Base-by-base conservation (phyloP, 2,797 vertebrate species). In the Ctenochaetus hawaiiensis region DNA sequence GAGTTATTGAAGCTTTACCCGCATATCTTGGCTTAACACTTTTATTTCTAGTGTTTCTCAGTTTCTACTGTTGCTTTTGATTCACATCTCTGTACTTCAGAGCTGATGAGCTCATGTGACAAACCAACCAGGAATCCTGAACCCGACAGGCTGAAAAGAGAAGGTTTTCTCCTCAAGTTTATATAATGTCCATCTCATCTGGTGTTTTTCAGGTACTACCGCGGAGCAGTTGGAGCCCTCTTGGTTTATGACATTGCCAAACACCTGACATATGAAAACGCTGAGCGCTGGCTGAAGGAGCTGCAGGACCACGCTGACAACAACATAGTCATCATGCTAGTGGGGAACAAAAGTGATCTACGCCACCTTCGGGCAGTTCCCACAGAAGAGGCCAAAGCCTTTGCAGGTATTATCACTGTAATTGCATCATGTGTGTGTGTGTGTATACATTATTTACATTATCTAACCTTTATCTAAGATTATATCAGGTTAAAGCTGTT, bases 321-420 rank as follows among this genome's bases (percentile, higher is more conserved):
- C 94, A 99, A 99, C 87, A 99, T 99, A 0, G 97, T 99, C 86
- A 99, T 99, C 92, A 99, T 99, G 98, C 95, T 99, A 6, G 98
- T 99, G 75, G 98, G 98, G 62, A 99, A 99, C 95, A 99, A 99
- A 89, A 99, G 98, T 9, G 98, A 99, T 91, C 90, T 99, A 91
- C 97, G 98, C 72, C 98, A 99, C 92, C 96, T 99, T 85, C 90
- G 98, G 72, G 98, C 98, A 1, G 98, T 99, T 67, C 98, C 98
- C 79, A 99, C 98, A 0, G 98, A 99, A 1, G 98, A 99, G 92
- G 98, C 98, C 17, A 96, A 96, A 8, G 97, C 98, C 45, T 99
- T 99, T 43, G 97, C 98, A 96, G 98, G 98, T 99, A 89, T 49
- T 12, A 18, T 30, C 26, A 3, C 26, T 30, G 4, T 30, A 30